These are phyloP conservation scores for Eurystomus glaucurus DNA, from an alignment of 2,797 vertebrate species.

Conservation along the genomic window DNA sequence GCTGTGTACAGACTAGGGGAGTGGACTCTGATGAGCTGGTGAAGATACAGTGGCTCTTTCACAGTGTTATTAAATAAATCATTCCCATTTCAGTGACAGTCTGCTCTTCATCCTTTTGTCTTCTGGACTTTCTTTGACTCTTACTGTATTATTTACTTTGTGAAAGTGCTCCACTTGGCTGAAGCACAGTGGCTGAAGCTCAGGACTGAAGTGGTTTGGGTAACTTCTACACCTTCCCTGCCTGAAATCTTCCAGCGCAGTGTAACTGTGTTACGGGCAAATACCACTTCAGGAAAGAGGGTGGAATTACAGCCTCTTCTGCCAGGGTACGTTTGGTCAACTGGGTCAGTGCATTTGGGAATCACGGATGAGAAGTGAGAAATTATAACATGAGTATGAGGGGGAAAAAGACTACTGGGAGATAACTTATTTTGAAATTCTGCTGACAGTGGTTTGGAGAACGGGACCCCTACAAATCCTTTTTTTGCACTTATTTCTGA, in stretches of 20 bases:
- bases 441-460: background rate
- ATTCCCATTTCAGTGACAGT: background rate
- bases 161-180: background rate
- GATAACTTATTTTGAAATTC: background rate
- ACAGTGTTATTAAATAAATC: slow-evolving; percentile 30
- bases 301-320: background rate
- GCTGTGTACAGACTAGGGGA: background rate
- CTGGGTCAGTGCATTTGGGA: background rate
- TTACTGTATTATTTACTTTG: slow-evolving; percentile 4
- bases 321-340: background rate
- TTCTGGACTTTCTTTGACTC: background rate
- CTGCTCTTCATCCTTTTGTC: background rate
- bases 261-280: background rate
- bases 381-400: background rate
- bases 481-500: background rate
- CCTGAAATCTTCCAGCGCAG: fast-evolving
- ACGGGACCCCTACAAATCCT: background rate
- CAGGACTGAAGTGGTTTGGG: background rate
- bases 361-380: background rate
- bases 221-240: background rate
- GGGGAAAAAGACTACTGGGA: background rate
- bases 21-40: background rate
- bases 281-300: background rate
- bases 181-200: background rate
- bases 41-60: background rate